Evolutionary conservation across 2,888 invertebrate species (phyloP).

Genomic region (Synanthedon tipuliformis): DNA sequence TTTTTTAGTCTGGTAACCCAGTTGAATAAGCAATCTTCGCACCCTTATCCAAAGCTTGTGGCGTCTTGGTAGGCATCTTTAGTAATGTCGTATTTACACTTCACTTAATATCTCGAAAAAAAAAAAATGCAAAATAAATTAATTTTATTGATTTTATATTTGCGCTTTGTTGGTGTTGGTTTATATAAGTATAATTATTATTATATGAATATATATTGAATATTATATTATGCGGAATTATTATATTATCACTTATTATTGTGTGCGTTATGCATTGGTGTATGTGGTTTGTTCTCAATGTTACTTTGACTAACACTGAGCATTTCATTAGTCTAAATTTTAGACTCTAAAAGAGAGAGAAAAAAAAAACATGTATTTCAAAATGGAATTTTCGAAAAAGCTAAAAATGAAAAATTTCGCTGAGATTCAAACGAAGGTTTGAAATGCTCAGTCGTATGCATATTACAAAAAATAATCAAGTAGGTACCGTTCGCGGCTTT

Average conservation of each 20-base stretch:
- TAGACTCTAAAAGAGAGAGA: neutral
- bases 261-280: constrained; percentile 5
- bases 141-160: constrained; percentile 26
- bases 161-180: constrained; percentile 27
- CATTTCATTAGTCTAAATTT: constrained; percentile 13
- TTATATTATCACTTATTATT: neutral
- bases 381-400: neutral
- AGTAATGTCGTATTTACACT: constrained; percentile 31
- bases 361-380: neutral
- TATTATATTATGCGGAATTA: no score
- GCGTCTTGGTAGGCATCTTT: constrained; percentile 48
- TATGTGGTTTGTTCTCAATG: constrained; percentile 6
- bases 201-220: constrained; percentile 5
- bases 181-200: constrained; percentile 9
- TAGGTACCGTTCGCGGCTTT: constrained; percentile 19
- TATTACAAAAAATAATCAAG: constrained; percentile 4
- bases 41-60: constrained; percentile 62
- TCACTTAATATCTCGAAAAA: constrained; percentile 14
- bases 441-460: constrained; percentile 11
- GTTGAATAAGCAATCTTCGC: constrained; percentile 45
- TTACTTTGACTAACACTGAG: constrained; percentile 7
- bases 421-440: constrained; percentile 1
- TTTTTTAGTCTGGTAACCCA: constrained; percentile 42
- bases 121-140: neutral
- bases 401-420: neutral